Evolutionary conservation across 2,113 vertebrate genomes (phyloP).

Genomic region (Grus americana): DNA sequence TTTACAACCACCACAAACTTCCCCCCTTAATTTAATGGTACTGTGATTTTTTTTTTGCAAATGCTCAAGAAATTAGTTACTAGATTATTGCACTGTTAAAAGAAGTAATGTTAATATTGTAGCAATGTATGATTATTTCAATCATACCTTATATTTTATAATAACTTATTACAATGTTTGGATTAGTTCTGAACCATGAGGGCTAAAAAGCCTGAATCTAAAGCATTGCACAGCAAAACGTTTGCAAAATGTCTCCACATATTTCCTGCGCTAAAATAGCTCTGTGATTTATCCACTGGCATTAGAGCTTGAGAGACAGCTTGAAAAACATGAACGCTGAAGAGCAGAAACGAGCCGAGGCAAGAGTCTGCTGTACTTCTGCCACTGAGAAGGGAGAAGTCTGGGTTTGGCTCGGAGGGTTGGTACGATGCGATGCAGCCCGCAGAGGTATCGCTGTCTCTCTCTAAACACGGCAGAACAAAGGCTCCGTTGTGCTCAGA

Average conservation of each 20-base stretch:
- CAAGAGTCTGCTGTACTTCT: neutral
- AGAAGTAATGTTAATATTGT: neutral
- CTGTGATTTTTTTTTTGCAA: slow-evolving; percentile 31
- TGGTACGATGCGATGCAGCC: neutral
- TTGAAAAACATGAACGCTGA: neutral
- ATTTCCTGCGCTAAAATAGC: slow-evolving; percentile 36
- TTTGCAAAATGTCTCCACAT: neutral
- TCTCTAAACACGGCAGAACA: neutral
- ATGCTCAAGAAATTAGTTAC: neutral
- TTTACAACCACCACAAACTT: neutral
- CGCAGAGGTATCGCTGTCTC: neutral
- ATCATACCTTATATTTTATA: slow-evolving; percentile 2
- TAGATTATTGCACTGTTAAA: slow-evolving; percentile 33
- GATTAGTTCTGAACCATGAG: slow-evolving; percentile 12
- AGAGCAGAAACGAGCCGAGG: neutral
- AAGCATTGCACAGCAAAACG: slow-evolving; percentile 1
- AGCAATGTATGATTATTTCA: neutral
- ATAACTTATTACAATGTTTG: slow-evolving; percentile 30
- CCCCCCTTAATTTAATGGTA: neutral
- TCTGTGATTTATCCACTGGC: slow-evolving; percentile 18
- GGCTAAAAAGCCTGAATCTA: slow-evolving; percentile 3
- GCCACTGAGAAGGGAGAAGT: neutral
- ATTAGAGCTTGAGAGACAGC: slow-evolving; percentile 2
- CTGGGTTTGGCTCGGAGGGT: slow-evolving; percentile 9
- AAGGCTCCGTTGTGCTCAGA: slow-evolving; percentile 37